These are phyloP conservation scores for Climacteris rufus DNA, from an alignment of 2,113 vertebrate species.

Conservation along the genomic window DNA sequence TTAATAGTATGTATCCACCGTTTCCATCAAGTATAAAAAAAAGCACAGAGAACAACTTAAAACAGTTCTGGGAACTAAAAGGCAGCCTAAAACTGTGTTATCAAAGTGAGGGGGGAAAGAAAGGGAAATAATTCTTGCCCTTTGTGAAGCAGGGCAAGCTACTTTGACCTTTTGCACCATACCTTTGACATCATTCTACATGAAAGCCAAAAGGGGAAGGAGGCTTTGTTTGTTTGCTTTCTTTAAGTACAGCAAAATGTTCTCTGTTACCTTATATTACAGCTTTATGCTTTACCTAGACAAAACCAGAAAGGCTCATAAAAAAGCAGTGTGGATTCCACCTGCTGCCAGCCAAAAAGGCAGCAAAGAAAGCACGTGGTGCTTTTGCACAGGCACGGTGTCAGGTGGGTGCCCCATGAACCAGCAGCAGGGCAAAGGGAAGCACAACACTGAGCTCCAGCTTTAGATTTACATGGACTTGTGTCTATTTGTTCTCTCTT, in stretches of 20 bases:
- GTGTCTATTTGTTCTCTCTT: not conserved
- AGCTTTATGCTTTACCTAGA: not conserved
- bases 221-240: not conserved
- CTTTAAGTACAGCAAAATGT: not conserved
- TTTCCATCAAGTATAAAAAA: not conserved
- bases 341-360: not conserved
- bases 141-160: not conserved
- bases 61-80: not conserved
- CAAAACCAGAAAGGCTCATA: not conserved
- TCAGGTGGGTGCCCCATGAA: not conserved
- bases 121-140: not conserved
- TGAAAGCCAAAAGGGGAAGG: not conserved
- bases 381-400: not conserved
- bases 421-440: not conserved
- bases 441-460: not conserved
- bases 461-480: not conserved
- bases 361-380: accelerated
- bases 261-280: not conserved
- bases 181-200: not conserved
- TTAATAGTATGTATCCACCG: not conserved
- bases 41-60: not conserved
- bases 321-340: not conserved
- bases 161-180: not conserved
- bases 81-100: not conserved
- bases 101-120: not conserved